Conservation (phyloP, 2,797 vertebrate species). For the Lemur catta region DNA sequence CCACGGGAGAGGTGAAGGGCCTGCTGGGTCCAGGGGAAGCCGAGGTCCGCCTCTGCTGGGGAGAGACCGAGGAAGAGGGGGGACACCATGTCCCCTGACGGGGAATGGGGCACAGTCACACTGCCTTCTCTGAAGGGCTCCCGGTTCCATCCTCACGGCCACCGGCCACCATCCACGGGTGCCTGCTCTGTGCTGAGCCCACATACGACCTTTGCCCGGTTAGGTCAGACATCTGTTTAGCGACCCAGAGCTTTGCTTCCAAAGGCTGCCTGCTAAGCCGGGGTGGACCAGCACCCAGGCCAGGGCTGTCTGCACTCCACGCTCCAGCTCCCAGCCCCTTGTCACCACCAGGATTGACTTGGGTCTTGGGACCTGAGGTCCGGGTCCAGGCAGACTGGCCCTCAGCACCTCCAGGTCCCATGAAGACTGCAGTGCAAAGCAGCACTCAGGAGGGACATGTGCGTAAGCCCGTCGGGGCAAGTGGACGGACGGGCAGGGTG, state of each 20-base stretch:
- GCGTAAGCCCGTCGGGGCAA: too few species aligned
- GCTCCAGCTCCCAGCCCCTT: background rate
- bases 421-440: background rate
- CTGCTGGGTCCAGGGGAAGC: background rate
- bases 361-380: background rate
- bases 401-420: background rate
- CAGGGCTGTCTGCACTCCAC: background rate
- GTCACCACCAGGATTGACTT: background rate
- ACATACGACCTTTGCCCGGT: too few species aligned
- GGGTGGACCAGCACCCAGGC: background rate
- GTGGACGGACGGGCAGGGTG: accelerated
- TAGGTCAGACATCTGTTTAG: background rate
- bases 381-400: background rate
- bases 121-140: background rate
- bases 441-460: background rate
- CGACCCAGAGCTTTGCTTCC: background rate
- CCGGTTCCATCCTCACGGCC: background rate
- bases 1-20: accelerated
- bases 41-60: background rate
- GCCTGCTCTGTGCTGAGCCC: background rate
- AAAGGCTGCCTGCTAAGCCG: background rate
- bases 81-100: accelerated
- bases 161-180: too few species aligned
- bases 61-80: background rate
- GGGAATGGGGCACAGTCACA: accelerated